Evolutionary conservation across 2,113 vertebrate species (phyloP).

Genomic region (Colistium nudipinnis): DNA sequence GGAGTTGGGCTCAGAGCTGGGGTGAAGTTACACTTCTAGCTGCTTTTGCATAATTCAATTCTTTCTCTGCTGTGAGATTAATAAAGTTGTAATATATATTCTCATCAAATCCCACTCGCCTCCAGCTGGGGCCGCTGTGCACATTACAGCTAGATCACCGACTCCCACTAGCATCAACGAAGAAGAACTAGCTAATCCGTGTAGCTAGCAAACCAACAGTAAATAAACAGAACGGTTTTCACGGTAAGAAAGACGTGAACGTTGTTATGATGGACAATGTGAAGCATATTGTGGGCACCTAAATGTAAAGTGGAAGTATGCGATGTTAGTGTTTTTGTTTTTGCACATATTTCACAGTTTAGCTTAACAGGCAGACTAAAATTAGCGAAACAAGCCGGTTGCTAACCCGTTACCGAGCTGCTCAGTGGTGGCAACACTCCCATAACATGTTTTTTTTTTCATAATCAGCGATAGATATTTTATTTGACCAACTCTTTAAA

Average conservation of each 20-base stretch:
- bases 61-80: too few relatives aligned
- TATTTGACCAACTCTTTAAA: too few relatives aligned
- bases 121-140: background rate
- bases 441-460: background rate
- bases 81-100: too few relatives aligned
- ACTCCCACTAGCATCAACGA: too few relatives aligned
- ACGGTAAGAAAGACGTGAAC: constrained; percentile 36
- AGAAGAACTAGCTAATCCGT: constrained; percentile 28
- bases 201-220: background rate
- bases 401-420: background rate
- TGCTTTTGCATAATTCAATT: too few relatives aligned
- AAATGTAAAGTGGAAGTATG: background rate
- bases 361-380: background rate
- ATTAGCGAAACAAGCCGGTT: background rate
- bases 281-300: too few relatives aligned
- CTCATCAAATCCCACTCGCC: too few relatives aligned
- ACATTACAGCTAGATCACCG: accelerated
- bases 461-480: too few relatives aligned
- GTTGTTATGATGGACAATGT: too few relatives aligned
- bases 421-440: background rate
- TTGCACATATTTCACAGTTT: background rate
- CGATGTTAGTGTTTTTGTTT: too few relatives aligned
- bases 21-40: too few relatives aligned
- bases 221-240: constrained; percentile 13
- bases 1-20: too few relatives aligned